phyloP scores from a whole-genome alignment of 2,888 invertebrate genomes.

The Andricus curvator region DNA sequence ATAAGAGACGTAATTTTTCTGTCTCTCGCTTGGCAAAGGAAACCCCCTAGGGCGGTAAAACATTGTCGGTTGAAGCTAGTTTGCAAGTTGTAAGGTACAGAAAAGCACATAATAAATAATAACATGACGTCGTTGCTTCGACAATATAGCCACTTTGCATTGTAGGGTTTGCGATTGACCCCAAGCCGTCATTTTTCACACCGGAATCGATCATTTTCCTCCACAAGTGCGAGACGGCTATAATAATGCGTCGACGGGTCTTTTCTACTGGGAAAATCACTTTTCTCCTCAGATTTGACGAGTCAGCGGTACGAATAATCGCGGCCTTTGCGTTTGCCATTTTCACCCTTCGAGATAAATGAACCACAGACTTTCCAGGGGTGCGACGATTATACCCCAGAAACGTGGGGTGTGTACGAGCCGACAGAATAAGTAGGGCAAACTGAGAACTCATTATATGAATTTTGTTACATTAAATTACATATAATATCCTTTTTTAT shows the following conservation, averaged over 20 bases:
- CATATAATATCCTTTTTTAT: not conserved
- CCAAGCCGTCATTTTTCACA: conserved; percentile 4
- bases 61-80: not conserved
- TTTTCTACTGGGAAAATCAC: conserved; percentile 12
- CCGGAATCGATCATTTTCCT: conserved; percentile 11
- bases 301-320: conserved; percentile 19
- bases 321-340: conserved; percentile 1
- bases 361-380: conserved; percentile 2
- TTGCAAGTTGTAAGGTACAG: not conserved
- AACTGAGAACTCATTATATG: not conserved
- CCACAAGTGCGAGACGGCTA: not conserved
- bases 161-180: conserved; percentile 3
- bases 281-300: conserved; percentile 14
- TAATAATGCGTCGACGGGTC: conserved; percentile 10
- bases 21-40: not conserved
- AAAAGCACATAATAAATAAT: conserved; percentile 16
- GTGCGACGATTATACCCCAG: not conserved
- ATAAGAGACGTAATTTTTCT: not conserved
- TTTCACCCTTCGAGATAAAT: conserved; percentile 24
- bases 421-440: not conserved
- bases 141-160: not conserved
- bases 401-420: not conserved
- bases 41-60: not conserved
- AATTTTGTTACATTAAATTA: not conserved
- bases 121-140: not conserved